Percentiles rank a stretch among this genome's conserved stretches.
Conservation (phyloP, 2,113 vertebrate species). For the Orthonyx spaldingii region DNA sequence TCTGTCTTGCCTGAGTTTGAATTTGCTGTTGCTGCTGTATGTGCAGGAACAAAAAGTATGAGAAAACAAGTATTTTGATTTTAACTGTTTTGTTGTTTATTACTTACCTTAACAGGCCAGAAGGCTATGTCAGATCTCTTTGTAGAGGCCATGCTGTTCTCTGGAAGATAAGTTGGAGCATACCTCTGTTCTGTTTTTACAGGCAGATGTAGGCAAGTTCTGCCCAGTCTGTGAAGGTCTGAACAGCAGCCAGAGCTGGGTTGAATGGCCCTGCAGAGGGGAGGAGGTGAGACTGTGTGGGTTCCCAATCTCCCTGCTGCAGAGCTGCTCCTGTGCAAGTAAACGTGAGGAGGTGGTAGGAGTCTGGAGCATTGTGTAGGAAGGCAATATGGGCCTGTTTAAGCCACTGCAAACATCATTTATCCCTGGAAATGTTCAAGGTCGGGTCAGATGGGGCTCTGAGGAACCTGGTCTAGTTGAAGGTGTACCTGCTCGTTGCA, state of each 20-base stretch:
- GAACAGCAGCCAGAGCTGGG: not conserved
- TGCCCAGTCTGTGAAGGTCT: not conserved
- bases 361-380: not conserved
- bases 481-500: not conserved
- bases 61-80: not conserved
- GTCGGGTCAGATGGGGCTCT: not conserved
- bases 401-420: not conserved
- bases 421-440: not conserved
- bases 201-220: not conserved
- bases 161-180: not conserved
- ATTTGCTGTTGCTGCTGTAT: not conserved
- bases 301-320: not conserved
- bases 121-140: not conserved
- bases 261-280: not conserved
- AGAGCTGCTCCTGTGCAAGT: not conserved
- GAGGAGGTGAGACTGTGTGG: accelerated
- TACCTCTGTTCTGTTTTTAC: not conserved
- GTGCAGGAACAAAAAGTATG: not conserved
- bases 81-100: not conserved
- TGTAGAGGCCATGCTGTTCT: not conserved
- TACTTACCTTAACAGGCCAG: not conserved
- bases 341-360: not conserved
- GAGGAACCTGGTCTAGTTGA: not conserved
- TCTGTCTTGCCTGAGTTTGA: not conserved
- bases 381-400: not conserved